Evolutionary conservation across 2,888 invertebrate genomes (phyloP), one percentile per base, ranked within the genome.

Genomic region (Plebejus anna): DNA sequence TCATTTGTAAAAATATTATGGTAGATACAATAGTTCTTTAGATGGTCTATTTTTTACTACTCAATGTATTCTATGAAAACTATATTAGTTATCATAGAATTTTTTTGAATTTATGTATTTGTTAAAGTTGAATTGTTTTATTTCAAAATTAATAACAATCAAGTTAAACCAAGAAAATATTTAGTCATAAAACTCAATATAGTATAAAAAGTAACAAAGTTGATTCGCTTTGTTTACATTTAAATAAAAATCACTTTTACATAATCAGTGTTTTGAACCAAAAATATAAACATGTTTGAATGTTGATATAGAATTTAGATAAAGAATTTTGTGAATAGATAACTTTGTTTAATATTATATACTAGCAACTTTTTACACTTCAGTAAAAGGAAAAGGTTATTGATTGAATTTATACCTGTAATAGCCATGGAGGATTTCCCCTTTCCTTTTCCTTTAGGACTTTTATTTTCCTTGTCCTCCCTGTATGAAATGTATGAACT

Each of bases 401-500:
- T 9, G 6, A 22, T 22, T 59, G 22, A n/a, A 59, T 22, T 9
- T 22, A 22, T 78, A 86, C 86, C 86, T 83, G 82, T 82, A 78
- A 86, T 85, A 76, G 79, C 77, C 51, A 83, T 28, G 61, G 66
- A 57, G 38, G 72, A 83, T 82, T 86, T 89, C 73, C 81, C 85
- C 80, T 82, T 89, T 76, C 80, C 83, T 79, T 84, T 87, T 51
- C 80, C 79, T 66, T 66, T 66, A 75, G 92, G 91, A 82, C 92
- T 91, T 36, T 75, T 73, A 32, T 73, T 73, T 28, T 73, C 79
- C 78, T 82, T 88, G 9, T 90, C 89, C 55, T 90, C 88, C 79
- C 81, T 88, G 57, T 84, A 83, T 57, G 87, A 85, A 36, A 86
- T 78, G 80, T 92, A 94, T 42, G 82, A 86, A 80, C 87, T 91